Evolutionary conservation across 2,888 invertebrate genomes (phyloP), one percentile per base, ranked within the genome.

Genomic region (Synanthedon vespiformis): DNA sequence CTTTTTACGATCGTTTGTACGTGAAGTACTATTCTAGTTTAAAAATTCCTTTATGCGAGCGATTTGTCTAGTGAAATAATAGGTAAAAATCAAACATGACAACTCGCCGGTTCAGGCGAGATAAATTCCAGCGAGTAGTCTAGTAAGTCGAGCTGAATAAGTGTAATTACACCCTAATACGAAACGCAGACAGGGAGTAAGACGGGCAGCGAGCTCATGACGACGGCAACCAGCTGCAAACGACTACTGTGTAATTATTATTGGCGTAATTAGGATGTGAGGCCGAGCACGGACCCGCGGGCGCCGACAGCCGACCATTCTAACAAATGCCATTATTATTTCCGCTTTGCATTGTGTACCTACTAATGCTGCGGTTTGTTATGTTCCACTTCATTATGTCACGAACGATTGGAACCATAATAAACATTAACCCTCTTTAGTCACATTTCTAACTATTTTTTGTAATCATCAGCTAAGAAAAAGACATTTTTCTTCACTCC

Each of bases 191-290:
- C 48, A 22, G 48, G 14, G 14, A 58, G 64, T 63, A 64, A 77
- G 62, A 66, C 71, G 70, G 74, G 68, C 61, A 61, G 63, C 70
- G 72, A 34, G 34, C 34, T 34, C 34, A 10, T 34, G 70, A 67
- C 68, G 66, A 58, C 61, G 65, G 56, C 61, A 57, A 61, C 57
- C 63, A 76, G 79, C 82, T 80, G 80, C 73, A 70, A 68, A 64
- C 68, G 76, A 74, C 78, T 78, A 74, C 77, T 73, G 76, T 75
- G 77, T 82, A 84, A 85, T 86, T 82, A 85, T 83, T 82, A 84
- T 80, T 78, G 80, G 78, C 80, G 79, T 84, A 86, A 86, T 86
- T 84, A 86, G 86, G 83, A 84, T 84, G 83, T 79, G 84, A 74
- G 76, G 68, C 71, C 70, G 74, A 69, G 67, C 72, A 61, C 58